phyloP scores from a whole-genome alignment of 2,888 invertebrate genomes.

The Latheticus oryzae region DNA sequence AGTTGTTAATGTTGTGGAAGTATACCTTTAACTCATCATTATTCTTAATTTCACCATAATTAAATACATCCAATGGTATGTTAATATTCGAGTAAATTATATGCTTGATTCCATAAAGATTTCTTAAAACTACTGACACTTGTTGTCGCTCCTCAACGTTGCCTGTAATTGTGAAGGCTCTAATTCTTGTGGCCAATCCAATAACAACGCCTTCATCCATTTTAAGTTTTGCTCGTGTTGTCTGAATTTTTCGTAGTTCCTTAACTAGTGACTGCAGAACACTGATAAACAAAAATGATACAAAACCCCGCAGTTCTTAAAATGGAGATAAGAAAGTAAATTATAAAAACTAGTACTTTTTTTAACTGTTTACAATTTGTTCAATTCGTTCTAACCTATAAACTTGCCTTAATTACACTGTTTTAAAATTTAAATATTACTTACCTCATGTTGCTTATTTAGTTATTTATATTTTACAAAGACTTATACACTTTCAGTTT shows the following conservation, averaged over 20 bases:
- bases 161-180: conserved; percentile 6
- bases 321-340: neutral
- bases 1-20: conserved; percentile 3
- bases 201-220: conserved; percentile 3
- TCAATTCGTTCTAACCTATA: no score
- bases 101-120: conserved; percentile 1
- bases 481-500: no score
- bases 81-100: conserved; percentile 1
- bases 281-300: neutral
- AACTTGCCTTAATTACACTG: conserved; percentile 20
- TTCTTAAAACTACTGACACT: conserved; percentile 2
- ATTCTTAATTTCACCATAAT: conserved; percentile 3
- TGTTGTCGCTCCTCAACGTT: conserved; percentile 1
- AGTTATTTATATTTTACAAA: conserved; percentile 1
- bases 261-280: neutral
- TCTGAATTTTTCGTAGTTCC: neutral
- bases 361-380: no score
- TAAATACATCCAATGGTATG: conserved; percentile 4
- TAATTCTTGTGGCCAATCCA: conserved; percentile 4
- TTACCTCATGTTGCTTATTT: conserved; percentile 11
- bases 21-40: conserved; percentile 2
- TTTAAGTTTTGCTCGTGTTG: conserved; percentile 9
- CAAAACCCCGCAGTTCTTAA: neutral
- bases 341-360: neutral
- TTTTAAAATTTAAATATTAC: conserved; percentile 22